These are phyloP conservation scores for Drosophila falleni DNA, from an alignment of 2,888 invertebrate species.

Conservation along the genomic window DNA sequence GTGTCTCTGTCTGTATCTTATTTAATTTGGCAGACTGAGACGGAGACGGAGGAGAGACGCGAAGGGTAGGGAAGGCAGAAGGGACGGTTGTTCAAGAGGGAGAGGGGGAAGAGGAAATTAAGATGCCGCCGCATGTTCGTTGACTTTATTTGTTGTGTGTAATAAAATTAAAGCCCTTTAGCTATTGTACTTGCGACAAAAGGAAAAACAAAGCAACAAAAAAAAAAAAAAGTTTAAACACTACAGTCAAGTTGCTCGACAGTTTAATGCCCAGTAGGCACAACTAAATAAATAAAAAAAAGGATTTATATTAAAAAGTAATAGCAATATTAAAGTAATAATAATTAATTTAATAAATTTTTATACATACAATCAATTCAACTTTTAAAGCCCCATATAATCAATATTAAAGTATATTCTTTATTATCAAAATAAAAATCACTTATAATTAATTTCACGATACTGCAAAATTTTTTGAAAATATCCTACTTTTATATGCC, in stretches of 20 bases:
- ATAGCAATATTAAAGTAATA: no score
- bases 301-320: no score
- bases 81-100: no score
- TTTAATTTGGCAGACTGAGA: constrained; percentile 67
- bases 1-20: constrained; percentile 57
- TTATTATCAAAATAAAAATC: no score
- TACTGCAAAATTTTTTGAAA: no score
- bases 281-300: background rate
- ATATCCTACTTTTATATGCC: no score
- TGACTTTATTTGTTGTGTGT: constrained; percentile 80
- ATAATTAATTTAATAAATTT: no score
- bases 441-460: no score
- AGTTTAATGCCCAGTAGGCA: background rate
- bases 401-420: no score
- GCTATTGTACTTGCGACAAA: constrained; percentile 73
- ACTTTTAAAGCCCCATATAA: no score
- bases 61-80: background rate
- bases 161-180: constrained; percentile 81
- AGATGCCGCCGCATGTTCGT: constrained; percentile 73
- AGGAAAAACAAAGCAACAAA: constrained; percentile 17
- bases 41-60: background rate
- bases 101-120: background rate
- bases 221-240: constrained; percentile 16
- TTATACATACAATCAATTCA: no score
- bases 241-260: background rate